Evolutionary conservation across 2,113 vertebrate genomes (phyloP), one percentile per base, ranked within the genome.

Genomic region (Sylvilagus bachmani): DNA sequence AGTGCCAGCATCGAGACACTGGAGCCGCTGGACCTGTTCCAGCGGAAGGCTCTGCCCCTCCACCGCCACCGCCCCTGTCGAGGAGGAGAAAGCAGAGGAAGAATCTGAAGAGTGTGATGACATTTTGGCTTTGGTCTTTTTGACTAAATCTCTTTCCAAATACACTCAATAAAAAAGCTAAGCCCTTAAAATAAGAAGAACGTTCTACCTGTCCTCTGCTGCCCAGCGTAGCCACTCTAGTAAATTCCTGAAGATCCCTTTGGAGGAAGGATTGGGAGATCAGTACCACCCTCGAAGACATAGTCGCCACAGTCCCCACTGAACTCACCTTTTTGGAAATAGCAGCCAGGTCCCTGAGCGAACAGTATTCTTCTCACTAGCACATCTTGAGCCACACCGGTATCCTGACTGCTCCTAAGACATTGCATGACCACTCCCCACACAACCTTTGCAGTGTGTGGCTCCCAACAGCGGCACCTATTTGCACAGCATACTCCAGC

Each of bases 371-470:
- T 85, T 51, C 33, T 51, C 14, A 36, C n/a, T 51, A 3, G 6
- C 9, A 61, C 49, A n/a, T 77, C n/a, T 66, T 62, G 13, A 10
- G 33, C 25, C 55, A 11, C 13, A 13, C 21, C 22, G 49, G 29
- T n/a, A 38, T 27, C 29, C 5, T 36, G 25, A 1, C 44, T 74
- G 49, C 66, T 49, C 33, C 38, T 11, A 27, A 61, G 44, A 67
- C 51, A 31, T 2, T 67, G 38, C 29, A 3, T 55, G 31, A 53
- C 44, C 36, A n/a, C 16, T 21, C 9, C 17, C 29, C 61, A 33
- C 0, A 3, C 13, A n/a, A 5, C 19, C 49, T 44, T 33, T 12
- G 6, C 16, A 25, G 31, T 21, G 31, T 49, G 64, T 0, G 16
- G 44, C 33, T 38, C 89, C 62, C 51, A 33, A 44, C 31, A 10